These are phyloP conservation scores for Phaethon lepturus DNA, from an alignment of 2,113 vertebrate species.

Conservation along the genomic window DNA sequence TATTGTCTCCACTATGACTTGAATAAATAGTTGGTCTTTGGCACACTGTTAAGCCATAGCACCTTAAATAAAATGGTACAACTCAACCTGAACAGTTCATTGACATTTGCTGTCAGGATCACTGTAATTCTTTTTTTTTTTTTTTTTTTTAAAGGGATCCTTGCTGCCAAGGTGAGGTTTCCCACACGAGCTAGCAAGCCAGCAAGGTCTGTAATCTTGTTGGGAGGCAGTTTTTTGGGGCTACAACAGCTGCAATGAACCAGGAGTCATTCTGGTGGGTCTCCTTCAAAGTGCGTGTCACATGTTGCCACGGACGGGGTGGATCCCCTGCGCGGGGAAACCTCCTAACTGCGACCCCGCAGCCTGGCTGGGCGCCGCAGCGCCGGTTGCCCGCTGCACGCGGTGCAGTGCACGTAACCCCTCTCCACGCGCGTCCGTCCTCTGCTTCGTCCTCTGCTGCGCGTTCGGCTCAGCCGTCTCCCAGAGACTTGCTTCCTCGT, in stretches of 20 bases:
- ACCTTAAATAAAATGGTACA: background rate
- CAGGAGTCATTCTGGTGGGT: fast-evolving
- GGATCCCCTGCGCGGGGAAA: fast-evolving
- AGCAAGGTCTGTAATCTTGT: background rate
- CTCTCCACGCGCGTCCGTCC: fast-evolving
- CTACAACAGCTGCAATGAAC: background rate
- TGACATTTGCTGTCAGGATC: background rate
- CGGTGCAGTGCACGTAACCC: no score
- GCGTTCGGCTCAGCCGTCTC: background rate
- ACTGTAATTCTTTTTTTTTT: fast-evolving
- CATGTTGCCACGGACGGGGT: fast-evolving
- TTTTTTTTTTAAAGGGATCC: background rate
- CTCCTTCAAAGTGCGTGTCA: fast-evolving
- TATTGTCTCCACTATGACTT: background rate
- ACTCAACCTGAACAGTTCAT: background rate
- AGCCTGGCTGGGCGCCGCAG: fast-evolving
- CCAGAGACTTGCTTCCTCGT: background rate
- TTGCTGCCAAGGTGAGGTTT: background rate
- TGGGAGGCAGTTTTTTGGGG: background rate
- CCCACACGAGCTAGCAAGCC: background rate
- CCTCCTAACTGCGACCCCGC: fast-evolving
- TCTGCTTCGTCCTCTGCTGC: background rate
- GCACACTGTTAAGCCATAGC: background rate
- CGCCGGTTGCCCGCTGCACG: no score
- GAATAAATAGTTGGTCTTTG: background rate